Evolutionary conservation across 2,888 invertebrate species (phyloP).

Genomic region (Creontiades dilutus): DNA sequence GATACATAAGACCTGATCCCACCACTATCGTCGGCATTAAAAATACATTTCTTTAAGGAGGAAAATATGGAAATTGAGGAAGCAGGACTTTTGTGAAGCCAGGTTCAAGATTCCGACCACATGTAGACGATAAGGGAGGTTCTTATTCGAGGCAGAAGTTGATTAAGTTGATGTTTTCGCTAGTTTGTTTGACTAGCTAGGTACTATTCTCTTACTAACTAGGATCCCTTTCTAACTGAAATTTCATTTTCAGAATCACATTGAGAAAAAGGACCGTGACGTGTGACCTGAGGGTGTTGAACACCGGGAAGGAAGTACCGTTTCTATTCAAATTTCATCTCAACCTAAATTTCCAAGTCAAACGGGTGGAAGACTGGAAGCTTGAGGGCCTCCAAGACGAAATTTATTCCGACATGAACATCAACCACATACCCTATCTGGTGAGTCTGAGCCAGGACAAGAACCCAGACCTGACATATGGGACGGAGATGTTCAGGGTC

Average conservation of each 20-base stretch:
- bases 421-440: constrained; percentile 28
- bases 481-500: background rate
- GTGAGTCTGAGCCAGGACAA: background rate
- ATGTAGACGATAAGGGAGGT: too few species aligned
- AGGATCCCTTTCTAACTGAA: too few species aligned
- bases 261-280: constrained; percentile 40
- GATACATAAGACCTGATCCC: too few species aligned
- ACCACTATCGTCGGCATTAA: too few species aligned
- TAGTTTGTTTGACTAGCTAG: too few species aligned
- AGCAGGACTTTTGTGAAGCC: too few species aligned
- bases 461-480: background rate
- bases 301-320: constrained; percentile 9
- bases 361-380: constrained; percentile 13
- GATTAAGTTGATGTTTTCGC: too few species aligned
- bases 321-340: constrained; percentile 52
- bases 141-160: too few species aligned
- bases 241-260: constrained; percentile 12
- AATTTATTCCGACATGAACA: constrained; percentile 21
- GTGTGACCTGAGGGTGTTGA: constrained; percentile 37
- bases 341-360: constrained; percentile 45
- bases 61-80: too few species aligned
- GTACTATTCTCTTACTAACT: too few species aligned
- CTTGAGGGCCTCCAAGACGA: constrained; percentile 33
- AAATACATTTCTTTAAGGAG: too few species aligned
- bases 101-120: too few species aligned